These are phyloP conservation scores for Barnardius zonarius DNA, from an alignment of 2,113 vertebrate species.

Conservation along the genomic window DNA sequence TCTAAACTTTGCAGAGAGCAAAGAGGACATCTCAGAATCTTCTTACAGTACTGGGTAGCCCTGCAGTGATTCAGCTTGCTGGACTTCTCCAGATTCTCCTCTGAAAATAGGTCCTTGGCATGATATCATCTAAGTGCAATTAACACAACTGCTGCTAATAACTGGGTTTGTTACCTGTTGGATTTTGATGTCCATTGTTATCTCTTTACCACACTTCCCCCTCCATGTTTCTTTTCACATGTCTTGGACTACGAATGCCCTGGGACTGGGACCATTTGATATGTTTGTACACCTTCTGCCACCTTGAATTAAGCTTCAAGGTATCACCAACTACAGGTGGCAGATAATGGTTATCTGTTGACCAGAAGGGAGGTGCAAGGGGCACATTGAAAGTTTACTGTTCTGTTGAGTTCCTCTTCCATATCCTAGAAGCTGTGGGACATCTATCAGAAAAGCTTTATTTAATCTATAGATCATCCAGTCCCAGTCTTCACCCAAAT, in stretches of 20 bases:
- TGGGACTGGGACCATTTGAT: neutral
- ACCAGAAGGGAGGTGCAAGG: neutral
- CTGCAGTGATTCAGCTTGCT: neutral
- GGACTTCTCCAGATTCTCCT: neutral
- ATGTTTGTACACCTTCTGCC: neutral
- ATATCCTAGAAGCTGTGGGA: neutral
- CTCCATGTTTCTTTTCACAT: neutral
- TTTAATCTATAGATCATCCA: neutral
- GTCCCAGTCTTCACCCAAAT: neutral
- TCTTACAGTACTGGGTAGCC: accelerated
- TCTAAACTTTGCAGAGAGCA: neutral
- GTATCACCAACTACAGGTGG: neutral
- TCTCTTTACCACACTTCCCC: neutral
- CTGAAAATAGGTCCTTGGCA: neutral
- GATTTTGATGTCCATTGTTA: accelerated
- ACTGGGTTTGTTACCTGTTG: neutral
- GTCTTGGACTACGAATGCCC: neutral
- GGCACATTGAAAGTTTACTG: neutral
- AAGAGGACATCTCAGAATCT: neutral
- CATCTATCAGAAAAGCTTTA: neutral
- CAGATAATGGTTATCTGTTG: neutral
- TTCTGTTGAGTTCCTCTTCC: neutral
- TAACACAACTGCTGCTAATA: neutral
- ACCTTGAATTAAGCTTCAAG: neutral
- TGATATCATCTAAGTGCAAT: neutral